Conservation (phyloP, 2,888 invertebrate species). For the Ethmia dodecea region DNA sequence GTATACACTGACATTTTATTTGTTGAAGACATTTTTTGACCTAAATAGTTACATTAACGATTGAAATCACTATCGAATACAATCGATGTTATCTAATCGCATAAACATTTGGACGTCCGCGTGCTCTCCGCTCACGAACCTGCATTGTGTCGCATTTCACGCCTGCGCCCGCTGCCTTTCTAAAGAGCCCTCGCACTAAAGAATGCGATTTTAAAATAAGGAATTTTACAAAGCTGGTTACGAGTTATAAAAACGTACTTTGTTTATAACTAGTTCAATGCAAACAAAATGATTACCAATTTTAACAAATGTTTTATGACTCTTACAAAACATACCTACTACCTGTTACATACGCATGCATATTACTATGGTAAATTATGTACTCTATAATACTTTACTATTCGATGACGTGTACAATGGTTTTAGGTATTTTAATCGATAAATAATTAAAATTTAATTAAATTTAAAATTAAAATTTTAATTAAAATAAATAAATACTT, state of each 20-base stretch:
- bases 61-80: conserved; percentile 40
- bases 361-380: too few species aligned
- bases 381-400: too few species aligned
- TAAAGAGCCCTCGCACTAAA: conserved; percentile 36
- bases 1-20: background rate
- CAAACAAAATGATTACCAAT: too few species aligned
- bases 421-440: too few species aligned
- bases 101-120: conserved; percentile 63
- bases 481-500: too few species aligned
- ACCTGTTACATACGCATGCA: too few species aligned
- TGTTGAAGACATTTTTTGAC: conserved; percentile 1
- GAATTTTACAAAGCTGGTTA: conserved; percentile 12
- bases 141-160: conserved; percentile 59
- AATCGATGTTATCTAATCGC: conserved; percentile 50
- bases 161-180: conserved; percentile 32
- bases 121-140: conserved; percentile 42
- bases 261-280: too few species aligned
- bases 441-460: too few species aligned
- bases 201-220: conserved; percentile 43
- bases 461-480: too few species aligned
- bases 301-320: too few species aligned
- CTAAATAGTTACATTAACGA: conserved; percentile 13
- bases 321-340: too few species aligned
- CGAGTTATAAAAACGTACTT: background rate
- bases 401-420: too few species aligned